Percentiles rank a stretch among this genome's conserved stretches.
Conservation (phyloP, 30 jellyfish, hydroid and myxozoan genomes). For the Rhopilema esculentum region DNA sequence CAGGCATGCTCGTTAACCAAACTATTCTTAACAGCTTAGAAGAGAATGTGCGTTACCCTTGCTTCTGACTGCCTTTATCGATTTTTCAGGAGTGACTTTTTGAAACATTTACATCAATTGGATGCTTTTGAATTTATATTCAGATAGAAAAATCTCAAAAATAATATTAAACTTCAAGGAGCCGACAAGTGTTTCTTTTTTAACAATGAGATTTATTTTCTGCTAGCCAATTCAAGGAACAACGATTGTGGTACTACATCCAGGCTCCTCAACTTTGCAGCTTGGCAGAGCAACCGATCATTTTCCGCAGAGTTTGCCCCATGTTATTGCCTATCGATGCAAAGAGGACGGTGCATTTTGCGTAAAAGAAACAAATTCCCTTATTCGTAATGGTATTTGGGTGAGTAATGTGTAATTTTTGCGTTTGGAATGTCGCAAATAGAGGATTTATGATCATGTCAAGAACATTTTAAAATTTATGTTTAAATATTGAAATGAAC, state of each 20-base stretch:
- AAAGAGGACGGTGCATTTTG: constrained; percentile 28
- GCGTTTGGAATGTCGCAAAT: background rate
- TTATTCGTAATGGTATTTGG: constrained; percentile 72
- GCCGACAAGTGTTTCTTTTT: background rate
- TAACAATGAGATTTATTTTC: background rate
- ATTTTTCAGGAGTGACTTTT: background rate
- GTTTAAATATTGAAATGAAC: too few species aligned
- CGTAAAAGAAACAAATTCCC: constrained; percentile 49
- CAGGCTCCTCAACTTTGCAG: constrained; percentile 92
- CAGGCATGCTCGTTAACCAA: background rate
- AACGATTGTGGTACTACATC: constrained; percentile 91
- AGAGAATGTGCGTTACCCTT: background rate
- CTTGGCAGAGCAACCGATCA: constrained; percentile 99
- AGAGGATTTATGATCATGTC: too few species aligned
- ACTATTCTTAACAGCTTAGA: background rate
- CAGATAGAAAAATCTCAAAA: background rate
- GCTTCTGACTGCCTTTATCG: background rate
- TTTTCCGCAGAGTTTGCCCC: constrained; percentile 93
- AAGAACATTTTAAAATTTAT: too few species aligned
- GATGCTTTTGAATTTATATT: background rate
- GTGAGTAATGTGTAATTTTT: constrained; percentile 5
- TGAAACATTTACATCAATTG: background rate
- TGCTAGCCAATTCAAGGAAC: constrained; percentile 96
- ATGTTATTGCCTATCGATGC: constrained; percentile 82
- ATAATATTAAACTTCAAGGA: background rate